Evolutionary conservation across 2,888 invertebrate genomes (phyloP).

Genomic region (Spisula subtruncata): DNA sequence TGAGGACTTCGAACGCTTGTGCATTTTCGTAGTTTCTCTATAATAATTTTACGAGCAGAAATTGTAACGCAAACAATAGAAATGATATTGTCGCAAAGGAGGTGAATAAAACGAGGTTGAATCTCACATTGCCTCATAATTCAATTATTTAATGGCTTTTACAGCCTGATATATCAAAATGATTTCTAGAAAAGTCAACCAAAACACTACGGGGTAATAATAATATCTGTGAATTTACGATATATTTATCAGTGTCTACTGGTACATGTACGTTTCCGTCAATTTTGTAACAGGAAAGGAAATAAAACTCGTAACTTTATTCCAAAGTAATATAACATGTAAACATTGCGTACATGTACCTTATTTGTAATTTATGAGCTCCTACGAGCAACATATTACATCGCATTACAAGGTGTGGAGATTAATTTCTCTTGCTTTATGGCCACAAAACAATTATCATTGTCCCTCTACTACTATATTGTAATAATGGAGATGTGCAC

Average conservation of each 20-base stretch:
- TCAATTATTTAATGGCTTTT: not conserved
- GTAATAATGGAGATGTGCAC: too few species aligned
- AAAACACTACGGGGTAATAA: not conserved
- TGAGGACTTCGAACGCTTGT: not conserved
- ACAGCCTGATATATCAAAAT: not conserved
- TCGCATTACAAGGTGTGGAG: too few species aligned
- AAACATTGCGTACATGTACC: not conserved
- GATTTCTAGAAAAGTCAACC: not conserved
- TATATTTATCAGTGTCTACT: not conserved
- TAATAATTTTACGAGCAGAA: not conserved
- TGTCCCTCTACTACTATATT: too few species aligned
- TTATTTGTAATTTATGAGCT: too few species aligned
- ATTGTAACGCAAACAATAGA: not conserved
- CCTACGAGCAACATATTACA: too few species aligned
- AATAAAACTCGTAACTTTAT: not conserved
- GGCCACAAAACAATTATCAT: too few species aligned
- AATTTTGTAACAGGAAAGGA: not conserved
- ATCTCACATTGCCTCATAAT: not conserved
- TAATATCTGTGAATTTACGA: not conserved
- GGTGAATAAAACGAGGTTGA: not conserved
- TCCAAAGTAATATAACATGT: too few species aligned
- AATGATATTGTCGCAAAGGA: not conserved
- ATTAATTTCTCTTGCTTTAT: too few species aligned
- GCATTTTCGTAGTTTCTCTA: not conserved
- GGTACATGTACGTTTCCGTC: not conserved